Evolutionary conservation across 2,888 invertebrate species (phyloP), one percentile per base, ranked within the genome.

Genomic region (Folsomia manolachei): DNA sequence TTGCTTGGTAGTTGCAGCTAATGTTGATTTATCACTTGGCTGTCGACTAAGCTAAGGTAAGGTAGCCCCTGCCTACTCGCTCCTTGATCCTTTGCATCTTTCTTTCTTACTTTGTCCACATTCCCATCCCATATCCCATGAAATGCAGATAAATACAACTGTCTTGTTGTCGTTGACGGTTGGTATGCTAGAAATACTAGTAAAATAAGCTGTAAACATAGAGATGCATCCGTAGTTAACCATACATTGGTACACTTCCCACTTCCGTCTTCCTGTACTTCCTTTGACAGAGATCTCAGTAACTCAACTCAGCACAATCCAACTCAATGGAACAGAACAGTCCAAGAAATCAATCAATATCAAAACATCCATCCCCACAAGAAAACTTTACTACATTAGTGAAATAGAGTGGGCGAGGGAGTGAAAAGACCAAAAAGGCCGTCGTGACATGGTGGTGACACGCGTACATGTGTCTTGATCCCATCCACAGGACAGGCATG

Each of bases 11-110:
- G 27, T 39, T 66, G 52, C 24, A 23, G 68, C 72, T 75, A 75
- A 75, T 75, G 75, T 75, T 75, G 75, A 75, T 75, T 75, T 75
- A 75, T 75, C 73, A 75, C 75, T 72, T 70, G 72, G 69, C 64
- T 69, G 69, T 72, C 65, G 62, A 56, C 72, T n/a, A n/a, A n/a
- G n/a, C n/a, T n/a, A n/a, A n/a, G n/a, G n/a, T n/a, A n/a, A n/a
- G n/a, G n/a, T n/a, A n/a, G n/a, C n/a, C n/a, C n/a, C n/a, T n/a
- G n/a, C n/a, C n/a, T 68, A 53, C 71, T 63, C 24, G 71, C 70
- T 70, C 65, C 69, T 72, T 75, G 72, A 73, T 73, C 69, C 73
- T 61, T 71, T 68, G 68, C 73, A 73, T 69, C 72, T 64, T 60
- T 68, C 63, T 27, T 27, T 63, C 27, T 39, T 64, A 25, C 7